Evolutionary conservation across 2,797 vertebrate genomes (phyloP), one percentile per base, ranked within the genome.

Genomic region (Argya squamiceps): DNA sequence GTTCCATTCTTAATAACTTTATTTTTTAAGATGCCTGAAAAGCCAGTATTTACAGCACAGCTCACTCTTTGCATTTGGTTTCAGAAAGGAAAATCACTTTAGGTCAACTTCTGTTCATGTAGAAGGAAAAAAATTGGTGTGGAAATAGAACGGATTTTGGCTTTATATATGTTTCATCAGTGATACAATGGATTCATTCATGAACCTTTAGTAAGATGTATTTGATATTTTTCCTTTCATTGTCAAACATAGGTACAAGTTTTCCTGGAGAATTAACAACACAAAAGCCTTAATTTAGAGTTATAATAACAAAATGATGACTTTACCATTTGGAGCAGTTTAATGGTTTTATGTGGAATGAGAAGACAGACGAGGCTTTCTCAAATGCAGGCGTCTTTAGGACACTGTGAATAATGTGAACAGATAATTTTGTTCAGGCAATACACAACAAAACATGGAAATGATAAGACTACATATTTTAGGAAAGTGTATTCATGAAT

Each of bases 281-380:
- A 91, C 71, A 79, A 78, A 76, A 79, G 64, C 77, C 92, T 91
- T 95, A 89, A 80, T 81, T 94, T 93, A 84, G 69, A 88, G 23
- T 87, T 87, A 29, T 63, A 91, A 96, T 97, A 97, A 88, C 23
- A 75, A 90, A 86, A 75, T 82, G 79, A 88, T 95, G 95, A 96
- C 93, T 74, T 96, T 60, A 96, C 69, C 14, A 21, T 76, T 85
- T 0, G 9, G 67, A 55, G 26, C 26, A 63, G 52, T 74, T 92
- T 53, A 94, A 96, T 97, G 82, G 81, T 90, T 97, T 93, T 96
- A 43, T 49, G 23, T 91, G 83, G 79, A 92, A 63, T 4, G 23
- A 62, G 91, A 69, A 96, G 89, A 82, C 0, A 1, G 71, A 79
- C 68, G 59, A 92, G 29, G 59, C 84, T 82, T 89, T 64, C 39